Evolutionary conservation across 2,113 vertebrate species (phyloP).

Genomic region (Chrysochloris asiatica): DNA sequence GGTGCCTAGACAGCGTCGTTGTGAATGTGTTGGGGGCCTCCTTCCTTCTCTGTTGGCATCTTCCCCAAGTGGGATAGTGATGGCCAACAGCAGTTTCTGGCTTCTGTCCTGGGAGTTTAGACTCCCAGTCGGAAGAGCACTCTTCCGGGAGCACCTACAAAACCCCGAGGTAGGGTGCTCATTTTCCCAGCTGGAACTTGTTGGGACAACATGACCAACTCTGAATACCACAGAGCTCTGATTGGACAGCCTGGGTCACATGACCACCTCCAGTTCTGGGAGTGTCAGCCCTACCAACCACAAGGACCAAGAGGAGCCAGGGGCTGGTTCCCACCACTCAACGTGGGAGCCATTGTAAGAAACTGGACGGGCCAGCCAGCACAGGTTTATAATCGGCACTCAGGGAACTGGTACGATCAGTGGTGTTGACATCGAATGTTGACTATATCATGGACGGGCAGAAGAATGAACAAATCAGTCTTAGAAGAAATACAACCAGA

Average conservation of each 20-base stretch:
- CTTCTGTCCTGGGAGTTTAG: background rate
- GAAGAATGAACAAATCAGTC: too few relatives aligned
- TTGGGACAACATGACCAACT: too few relatives aligned
- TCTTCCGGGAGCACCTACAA: background rate
- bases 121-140: background rate
- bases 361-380: background rate
- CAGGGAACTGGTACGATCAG: too few relatives aligned
- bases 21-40: background rate
- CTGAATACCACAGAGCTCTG: background rate
- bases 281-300: background rate
- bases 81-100: background rate
- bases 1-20: background rate
- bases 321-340: background rate
- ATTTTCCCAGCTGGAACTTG: background rate
- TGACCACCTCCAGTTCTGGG: background rate
- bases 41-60: too few relatives aligned
- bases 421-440: too few relatives aligned
- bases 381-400: too few relatives aligned
- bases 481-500: too few relatives aligned
- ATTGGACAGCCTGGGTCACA: too few relatives aligned
- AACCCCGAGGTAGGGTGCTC: background rate
- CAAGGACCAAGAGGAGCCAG: background rate
- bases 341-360: background rate
- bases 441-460: too few relatives aligned
- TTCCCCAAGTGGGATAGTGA: background rate